Conservation (phyloP, 2,113 vertebrate species). For the Arenaria interpres region DNA sequence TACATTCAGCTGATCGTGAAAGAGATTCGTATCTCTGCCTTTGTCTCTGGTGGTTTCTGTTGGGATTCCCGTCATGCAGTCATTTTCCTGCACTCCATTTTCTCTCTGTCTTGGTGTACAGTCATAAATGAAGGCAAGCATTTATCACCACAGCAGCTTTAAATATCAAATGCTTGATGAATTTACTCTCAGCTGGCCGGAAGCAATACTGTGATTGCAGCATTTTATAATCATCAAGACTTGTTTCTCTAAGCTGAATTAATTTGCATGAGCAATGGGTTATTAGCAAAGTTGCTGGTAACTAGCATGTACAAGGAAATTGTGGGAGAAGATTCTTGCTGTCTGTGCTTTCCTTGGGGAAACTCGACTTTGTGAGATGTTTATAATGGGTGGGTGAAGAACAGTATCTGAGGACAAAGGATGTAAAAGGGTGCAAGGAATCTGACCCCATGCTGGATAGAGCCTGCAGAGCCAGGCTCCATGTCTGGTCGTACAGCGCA, state of each 20-base stretch:
- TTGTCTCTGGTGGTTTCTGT: neutral
- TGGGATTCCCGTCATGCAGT: slow-evolving; percentile 38
- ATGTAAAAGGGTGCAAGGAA: neutral
- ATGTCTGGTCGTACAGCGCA: neutral
- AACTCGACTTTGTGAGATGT: neutral
- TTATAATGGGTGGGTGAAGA: neutral
- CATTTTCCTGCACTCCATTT: neutral
- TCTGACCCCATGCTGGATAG: accelerated
- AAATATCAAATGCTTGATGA: slow-evolving; percentile 68
- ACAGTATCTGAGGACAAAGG: neutral
- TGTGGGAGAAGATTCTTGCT: neutral
- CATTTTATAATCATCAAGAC: slow-evolving; percentile 68
- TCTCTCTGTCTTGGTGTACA: slow-evolving; percentile 26
- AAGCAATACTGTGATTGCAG: slow-evolving; percentile 68
- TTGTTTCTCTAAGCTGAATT: slow-evolving; percentile 67
- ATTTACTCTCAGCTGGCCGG: slow-evolving; percentile 68
- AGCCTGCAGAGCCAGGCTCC: neutral
- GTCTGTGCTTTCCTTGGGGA: neutral
- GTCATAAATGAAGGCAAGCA: slow-evolving; percentile 39
- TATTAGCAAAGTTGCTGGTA: slow-evolving; percentile 36
- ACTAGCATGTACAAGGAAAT: neutral
- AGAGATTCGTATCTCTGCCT: neutral
- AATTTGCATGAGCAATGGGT: slow-evolving; percentile 67
- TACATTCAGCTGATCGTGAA: neutral
- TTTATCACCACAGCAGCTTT: slow-evolving; percentile 59